Percentiles rank a stretch among this genome's conserved stretches.
These are phyloP conservation scores for Cheiracanthium punctorium DNA, from an alignment of 2,888 invertebrate species.

Conservation along the genomic window DNA sequence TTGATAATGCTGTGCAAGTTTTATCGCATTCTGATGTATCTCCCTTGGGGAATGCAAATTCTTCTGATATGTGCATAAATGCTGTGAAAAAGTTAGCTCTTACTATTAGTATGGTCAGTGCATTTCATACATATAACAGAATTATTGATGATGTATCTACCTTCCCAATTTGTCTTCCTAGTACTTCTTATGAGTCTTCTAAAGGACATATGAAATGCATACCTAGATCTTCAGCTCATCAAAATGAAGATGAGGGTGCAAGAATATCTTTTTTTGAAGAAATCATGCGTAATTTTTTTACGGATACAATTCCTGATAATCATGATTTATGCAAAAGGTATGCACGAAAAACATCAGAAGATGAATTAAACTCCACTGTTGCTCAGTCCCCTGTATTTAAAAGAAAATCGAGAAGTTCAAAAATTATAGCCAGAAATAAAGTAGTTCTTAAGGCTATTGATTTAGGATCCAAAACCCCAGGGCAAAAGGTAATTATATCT, in stretches of 20 bases:
- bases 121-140: neutral
- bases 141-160: neutral
- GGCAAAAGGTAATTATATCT: neutral
- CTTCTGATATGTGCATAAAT: neutral
- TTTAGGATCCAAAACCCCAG: neutral
- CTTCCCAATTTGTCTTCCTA: neutral
- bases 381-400: neutral
- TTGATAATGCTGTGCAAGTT: neutral
- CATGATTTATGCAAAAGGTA: neutral
- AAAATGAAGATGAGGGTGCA: neutral
- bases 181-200: neutral
- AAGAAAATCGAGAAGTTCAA: neutral
- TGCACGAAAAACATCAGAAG: neutral
- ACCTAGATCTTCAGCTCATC: neutral
- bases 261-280: neutral
- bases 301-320: neutral
- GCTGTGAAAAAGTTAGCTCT: neutral
- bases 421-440: neutral
- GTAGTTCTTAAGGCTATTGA: neutral
- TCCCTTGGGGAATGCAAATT: neutral
- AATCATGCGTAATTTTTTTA: neutral
- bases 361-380: neutral
- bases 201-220: neutral
- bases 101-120: neutral
- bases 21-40: neutral